Evolutionary conservation across 2,888 invertebrate species (phyloP).

Genomic region (Sisyra terminalis): DNA sequence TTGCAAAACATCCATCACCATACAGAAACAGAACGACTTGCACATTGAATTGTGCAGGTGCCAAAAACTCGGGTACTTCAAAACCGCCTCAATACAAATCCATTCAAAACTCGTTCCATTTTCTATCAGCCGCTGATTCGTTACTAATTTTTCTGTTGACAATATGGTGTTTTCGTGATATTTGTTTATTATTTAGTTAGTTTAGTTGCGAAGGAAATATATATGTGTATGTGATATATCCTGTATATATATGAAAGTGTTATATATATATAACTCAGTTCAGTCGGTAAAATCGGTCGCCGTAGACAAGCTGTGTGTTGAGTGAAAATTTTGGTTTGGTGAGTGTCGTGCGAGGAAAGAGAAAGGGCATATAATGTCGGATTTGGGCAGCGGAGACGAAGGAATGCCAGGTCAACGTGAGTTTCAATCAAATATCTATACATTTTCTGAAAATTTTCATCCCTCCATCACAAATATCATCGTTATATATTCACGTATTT

Average conservation of each 20-base stretch:
- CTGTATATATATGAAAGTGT: background rate
- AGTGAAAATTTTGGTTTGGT: conserved; percentile 4
- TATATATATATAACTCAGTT: background rate
- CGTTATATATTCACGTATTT: no score
- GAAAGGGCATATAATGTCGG: conserved; percentile 42
- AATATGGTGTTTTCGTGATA: conserved; percentile 6
- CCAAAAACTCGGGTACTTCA: no score
- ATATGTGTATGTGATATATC: background rate
- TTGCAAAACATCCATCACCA: no score
- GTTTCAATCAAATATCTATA: conserved; percentile 20
- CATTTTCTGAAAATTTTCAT: no score
- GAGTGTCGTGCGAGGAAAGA: conserved; percentile 8
- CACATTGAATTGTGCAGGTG: no score
- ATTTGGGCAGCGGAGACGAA: conserved; percentile 66
- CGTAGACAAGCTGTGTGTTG: background rate
- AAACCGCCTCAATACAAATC: no score
- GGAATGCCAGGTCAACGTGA: conserved; percentile 65
- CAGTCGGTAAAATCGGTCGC: conserved; percentile 4
- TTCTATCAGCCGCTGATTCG: no score
- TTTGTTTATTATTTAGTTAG: conserved; percentile 5
- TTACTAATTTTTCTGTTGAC: no score
- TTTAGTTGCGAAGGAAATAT: conserved; percentile 3
- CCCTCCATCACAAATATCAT: no score
- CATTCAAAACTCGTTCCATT: no score
- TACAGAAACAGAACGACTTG: no score